Evolutionary conservation across 2,888 invertebrate species (phyloP).

Genomic region (Linnaemya vulpina): DNA sequence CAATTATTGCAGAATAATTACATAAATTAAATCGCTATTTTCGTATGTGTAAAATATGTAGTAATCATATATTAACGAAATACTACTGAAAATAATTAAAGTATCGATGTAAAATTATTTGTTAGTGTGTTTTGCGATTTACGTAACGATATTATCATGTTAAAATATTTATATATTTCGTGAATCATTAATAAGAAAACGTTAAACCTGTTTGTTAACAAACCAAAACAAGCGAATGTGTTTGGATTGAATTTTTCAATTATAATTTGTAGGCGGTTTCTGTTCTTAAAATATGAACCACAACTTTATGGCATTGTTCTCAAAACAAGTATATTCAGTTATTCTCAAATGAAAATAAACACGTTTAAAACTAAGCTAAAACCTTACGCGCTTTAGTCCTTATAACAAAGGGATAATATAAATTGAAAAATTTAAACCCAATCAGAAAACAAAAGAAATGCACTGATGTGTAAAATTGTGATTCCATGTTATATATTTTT

Average conservation of each 20-base stretch:
- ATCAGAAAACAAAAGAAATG: constrained; percentile 65
- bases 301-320: constrained; percentile 50
- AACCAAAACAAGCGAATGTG: constrained; percentile 31
- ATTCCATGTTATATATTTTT: background rate
- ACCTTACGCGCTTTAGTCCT: background rate
- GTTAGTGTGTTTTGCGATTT: too few species aligned
- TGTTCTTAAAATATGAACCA: constrained; percentile 42
- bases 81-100: too few species aligned
- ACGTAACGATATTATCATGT: too few species aligned
- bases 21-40: too few species aligned
- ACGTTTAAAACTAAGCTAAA: constrained; percentile 1
- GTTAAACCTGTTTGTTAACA: background rate
- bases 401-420: constrained; percentile 62
- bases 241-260: constrained; percentile 28
- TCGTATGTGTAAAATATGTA: too few species aligned
- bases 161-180: too few species aligned
- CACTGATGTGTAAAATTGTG: constrained; percentile 64
- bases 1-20: too few species aligned
- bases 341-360: constrained; percentile 24
- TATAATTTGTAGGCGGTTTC: constrained; percentile 33
- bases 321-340: constrained; percentile 9
- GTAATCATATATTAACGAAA: too few species aligned
- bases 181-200: background rate
- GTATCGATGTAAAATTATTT: too few species aligned
- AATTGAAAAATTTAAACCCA: constrained; percentile 63